Evolutionary conservation across 2,113 vertebrate genomes (phyloP), one percentile per base, ranked within the genome.

Genomic region (Gymnocephalus cernua): DNA sequence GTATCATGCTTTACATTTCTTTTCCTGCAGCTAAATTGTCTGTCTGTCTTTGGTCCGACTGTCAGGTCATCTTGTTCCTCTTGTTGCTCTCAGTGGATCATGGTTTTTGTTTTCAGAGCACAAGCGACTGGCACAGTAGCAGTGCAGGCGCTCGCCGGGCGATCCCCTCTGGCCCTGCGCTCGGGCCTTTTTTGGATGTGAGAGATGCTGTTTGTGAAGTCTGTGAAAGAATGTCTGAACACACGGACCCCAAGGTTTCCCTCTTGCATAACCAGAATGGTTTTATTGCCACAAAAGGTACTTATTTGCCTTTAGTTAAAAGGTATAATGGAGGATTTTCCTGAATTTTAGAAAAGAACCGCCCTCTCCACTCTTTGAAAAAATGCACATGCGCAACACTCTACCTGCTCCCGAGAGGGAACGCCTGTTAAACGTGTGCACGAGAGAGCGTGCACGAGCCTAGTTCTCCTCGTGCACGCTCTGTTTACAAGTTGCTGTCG

Each of bases 111-210:
- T 79, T 64, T 6, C 32, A 5, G 32, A 32, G 32, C 32, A 32
- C 32, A 32, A 6, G n/a, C 7, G 16, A n/a, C 12, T 0, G 6
- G 21, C 14, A 10, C 77, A 2, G 64, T 32, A 32, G 64, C 48
- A 0, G 63, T 38, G n/a, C 56, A 32, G 69, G 27, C 25, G 4
- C 74, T 54, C 8, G 35, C 77, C 29, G 74, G n/a, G 41, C 14
- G 50, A 10, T 23, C 32, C 53, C 64, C 63, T 47, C 58, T 4
- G 58, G 53, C 56, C 35, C 77, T 47, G 35, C 77, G 50, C 44
- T 70, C 74, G 56, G 68, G 23, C 86, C 82, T 88, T 72, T 48
- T 84, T 78, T 61, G 74, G 82, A 68, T 4, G 51, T 53, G 32
- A 32, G 16, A 48, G 27, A 54, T 16, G n/a, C 15, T 54, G 44